These are phyloP conservation scores for Casuarius casuarius DNA, from an alignment of 2,113 vertebrate genomes.

Conservation along the genomic window DNA sequence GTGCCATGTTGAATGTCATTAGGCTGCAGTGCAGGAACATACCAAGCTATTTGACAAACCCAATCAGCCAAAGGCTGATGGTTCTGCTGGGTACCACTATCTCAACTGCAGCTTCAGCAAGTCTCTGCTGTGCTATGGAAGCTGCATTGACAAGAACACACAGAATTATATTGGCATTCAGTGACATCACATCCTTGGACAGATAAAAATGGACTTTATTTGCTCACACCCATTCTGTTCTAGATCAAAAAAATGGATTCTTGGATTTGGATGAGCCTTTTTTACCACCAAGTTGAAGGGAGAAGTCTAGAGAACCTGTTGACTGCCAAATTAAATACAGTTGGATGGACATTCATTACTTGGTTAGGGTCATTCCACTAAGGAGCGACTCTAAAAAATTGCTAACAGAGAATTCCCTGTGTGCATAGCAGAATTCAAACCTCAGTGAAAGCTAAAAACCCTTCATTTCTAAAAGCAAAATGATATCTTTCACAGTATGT, in stretches of 20 bases:
- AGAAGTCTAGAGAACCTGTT: background rate
- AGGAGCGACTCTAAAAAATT: background rate
- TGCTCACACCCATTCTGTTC: background rate
- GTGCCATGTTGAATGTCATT: background rate
- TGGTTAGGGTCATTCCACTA: accelerated
- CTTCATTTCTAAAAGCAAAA: background rate
- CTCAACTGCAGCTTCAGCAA: background rate
- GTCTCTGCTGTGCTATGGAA: background rate
- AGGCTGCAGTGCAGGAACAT: background rate
- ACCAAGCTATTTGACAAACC: background rate
- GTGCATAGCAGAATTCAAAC: background rate
- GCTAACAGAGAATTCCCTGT: background rate
- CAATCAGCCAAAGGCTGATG: background rate
- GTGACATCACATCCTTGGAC: background rate
- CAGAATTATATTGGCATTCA: background rate
- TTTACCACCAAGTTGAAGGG: accelerated
- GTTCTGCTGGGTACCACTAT: background rate
- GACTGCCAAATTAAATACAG: background rate
- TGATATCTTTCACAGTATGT: background rate
- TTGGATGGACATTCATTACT: background rate
- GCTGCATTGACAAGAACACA: background rate
- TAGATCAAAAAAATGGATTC: background rate
- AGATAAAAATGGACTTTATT: background rate
- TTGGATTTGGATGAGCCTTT: background rate
- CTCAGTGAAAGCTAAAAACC: background rate